Percentiles rank a stretch among this genome's conserved stretches.
These are phyloP conservation scores for Dendrocincla tyrannina DNA, from an alignment of 2,797 vertebrate genomes.

Conservation along the genomic window DNA sequence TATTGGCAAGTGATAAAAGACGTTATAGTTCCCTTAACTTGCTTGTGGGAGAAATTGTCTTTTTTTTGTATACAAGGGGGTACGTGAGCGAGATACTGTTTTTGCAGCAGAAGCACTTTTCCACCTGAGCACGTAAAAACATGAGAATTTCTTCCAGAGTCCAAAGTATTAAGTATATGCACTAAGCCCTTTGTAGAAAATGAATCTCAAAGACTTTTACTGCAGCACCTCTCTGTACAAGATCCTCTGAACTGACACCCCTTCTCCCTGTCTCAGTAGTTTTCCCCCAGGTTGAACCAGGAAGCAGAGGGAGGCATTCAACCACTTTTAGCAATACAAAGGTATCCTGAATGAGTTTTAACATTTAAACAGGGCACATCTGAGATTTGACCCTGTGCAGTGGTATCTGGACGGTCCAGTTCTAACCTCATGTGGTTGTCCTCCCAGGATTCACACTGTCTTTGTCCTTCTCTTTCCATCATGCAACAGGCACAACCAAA, in stretches of 20 bases:
- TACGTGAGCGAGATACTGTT: not conserved
- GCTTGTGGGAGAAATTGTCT: not conserved
- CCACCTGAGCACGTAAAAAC: not conserved
- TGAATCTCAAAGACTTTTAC: not conserved
- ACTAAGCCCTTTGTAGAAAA: not conserved
- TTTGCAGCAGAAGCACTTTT: not conserved
- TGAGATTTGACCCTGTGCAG: not conserved
- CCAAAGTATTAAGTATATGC: not conserved
- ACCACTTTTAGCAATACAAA: not conserved
- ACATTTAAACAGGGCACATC: not conserved
- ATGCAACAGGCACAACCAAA: not conserved
- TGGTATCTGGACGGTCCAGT: not conserved
- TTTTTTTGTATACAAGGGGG: not conserved
- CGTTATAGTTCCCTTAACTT: not conserved
- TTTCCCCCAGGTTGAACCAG: not conserved
- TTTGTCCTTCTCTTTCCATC: not conserved
- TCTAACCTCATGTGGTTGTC: not conserved
- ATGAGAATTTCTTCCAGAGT: not conserved
- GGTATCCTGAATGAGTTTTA: not conserved
- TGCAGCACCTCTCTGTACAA: not conserved
- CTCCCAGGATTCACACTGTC: not conserved
- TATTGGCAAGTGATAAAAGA: not conserved
- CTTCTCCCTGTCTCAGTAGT: not conserved
- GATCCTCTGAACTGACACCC: not conserved
- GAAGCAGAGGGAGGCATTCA: not conserved